Base-by-base conservation (phyloP, 2,797 vertebrate genomes). In the Neosalanx taihuensis region DNA sequence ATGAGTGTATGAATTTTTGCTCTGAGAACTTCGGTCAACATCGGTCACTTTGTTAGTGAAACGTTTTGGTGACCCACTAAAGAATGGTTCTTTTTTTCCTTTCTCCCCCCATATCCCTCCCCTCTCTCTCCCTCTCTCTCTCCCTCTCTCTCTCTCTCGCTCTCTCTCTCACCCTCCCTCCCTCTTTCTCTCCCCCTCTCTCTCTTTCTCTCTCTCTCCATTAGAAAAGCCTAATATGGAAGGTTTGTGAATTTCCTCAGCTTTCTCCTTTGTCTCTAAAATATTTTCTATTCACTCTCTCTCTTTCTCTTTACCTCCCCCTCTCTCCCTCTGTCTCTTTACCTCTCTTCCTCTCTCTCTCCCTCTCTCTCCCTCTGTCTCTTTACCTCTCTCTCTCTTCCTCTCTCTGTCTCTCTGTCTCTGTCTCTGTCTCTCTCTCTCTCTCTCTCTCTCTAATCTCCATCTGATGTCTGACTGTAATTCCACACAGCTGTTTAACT, bases 211-310 rank as follows among this genome's bases (percentile, higher is more conserved):
- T 91, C 89, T 93, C 64, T 89, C 91, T 92, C 90, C 92, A 92
- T 93, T 94, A 94, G 93, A 94, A 94, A 94, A 94, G 92, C 93
- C 93, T 94, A 92, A 93, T 94, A 92, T 94, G 93, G 93, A 94
- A 94, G 93, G 93, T 94, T 94, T 93, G 93, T 94, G 90, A 86
- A 91, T 92, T 92, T 88, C 81, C 87, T 91, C 86, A 89, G 86
- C 88, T 90, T 91, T 87, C 81, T 89, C 80, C 83, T 82, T 76
- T 76, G 82, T 37, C n/a, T 41, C 29, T 13, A 33, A 66, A 37
- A 77, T 41, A 81, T 70, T 79, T 56, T 56, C 51, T 56, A 5
- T n/a, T 67, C 18, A 18, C 51, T 56, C 2, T n/a, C 51, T 56
- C 18, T n/a, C 4, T n/a, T 17, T 37, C n/a, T 26, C 80, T 76